Percentiles rank a stretch among this genome's conserved stretches.
Conservation (phyloP, 2,797 vertebrate genomes). For the Acridotheres tristis region DNA sequence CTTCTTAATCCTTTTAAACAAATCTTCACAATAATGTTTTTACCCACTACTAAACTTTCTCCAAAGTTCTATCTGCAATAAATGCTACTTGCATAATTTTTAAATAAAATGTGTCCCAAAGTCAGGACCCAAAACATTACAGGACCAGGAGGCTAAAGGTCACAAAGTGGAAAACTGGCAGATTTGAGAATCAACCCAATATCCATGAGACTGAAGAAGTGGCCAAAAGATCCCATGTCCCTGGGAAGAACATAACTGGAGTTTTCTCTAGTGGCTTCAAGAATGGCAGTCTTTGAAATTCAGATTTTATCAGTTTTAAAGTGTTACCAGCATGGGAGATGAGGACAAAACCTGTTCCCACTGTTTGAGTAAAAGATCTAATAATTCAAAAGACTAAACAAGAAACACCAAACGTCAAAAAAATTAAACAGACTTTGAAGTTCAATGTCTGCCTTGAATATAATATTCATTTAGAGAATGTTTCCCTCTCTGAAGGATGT, state of each 20-base stretch:
- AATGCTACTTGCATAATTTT: background rate
- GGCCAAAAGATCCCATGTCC: background rate
- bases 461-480: background rate
- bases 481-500: constrained; percentile 36
- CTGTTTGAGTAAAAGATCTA: constrained; percentile 46
- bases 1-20: background rate
- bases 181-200: background rate
- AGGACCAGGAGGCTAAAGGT: background rate
- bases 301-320: constrained; percentile 10
- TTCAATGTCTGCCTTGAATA: background rate
- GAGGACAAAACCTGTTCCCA: constrained; percentile 31
- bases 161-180: background rate
- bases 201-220: background rate
- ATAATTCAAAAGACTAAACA: constrained; percentile 45
- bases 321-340: background rate
- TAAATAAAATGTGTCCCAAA: background rate
- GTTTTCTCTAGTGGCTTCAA: background rate
- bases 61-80: background rate
- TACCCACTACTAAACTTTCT: background rate
- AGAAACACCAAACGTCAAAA: constrained; percentile 39
- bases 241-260: background rate
- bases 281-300: background rate
- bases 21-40: background rate
- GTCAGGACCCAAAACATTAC: background rate
- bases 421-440: constrained; percentile 47